Conservation (phyloP, 2,888 invertebrate species). For the Trissoscelio sp. region DNA sequence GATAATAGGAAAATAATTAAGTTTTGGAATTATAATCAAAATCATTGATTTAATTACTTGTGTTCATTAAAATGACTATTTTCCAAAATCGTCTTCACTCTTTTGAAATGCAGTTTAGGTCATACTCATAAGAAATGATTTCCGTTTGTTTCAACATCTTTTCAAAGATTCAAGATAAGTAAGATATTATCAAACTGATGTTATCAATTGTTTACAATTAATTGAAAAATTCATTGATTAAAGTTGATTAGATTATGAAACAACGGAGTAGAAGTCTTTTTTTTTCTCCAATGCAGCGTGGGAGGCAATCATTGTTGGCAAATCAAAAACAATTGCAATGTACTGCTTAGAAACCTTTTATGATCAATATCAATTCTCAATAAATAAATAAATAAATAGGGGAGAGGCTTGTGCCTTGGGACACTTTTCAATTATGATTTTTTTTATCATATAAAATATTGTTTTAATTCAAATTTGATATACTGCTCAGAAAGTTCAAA, state of each 20-base stretch:
- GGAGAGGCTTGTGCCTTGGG: too few species aligned
- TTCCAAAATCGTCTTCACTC: conserved; percentile 33
- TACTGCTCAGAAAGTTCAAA: too few species aligned
- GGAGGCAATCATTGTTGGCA: conserved; percentile 69
- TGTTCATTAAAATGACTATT: neutral
- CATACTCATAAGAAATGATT: conserved; percentile 40
- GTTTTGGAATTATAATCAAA: too few species aligned
- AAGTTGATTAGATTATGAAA: conserved; percentile 47
- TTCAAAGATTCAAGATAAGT: conserved; percentile 2
- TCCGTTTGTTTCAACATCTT: conserved; percentile 43
- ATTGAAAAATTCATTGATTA: conserved; percentile 3
- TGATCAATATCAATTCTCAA: too few species aligned
- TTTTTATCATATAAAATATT: too few species aligned
- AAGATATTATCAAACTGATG: neutral
- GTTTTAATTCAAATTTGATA: too few species aligned
- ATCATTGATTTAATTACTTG: neutral
- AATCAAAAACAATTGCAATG: conserved; percentile 22
- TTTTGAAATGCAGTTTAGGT: conserved; percentile 45
- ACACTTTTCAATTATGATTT: too few species aligned
- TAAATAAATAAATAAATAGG: too few species aligned
- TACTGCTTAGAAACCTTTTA: conserved; percentile 38
- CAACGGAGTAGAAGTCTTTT: conserved; percentile 40
- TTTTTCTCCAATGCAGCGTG: conserved; percentile 74
- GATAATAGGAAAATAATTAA: conserved; percentile 21
- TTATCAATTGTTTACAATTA: neutral